Base-by-base conservation (phyloP, 2,888 invertebrate species). In the Drosophila kambysellisi region DNA sequence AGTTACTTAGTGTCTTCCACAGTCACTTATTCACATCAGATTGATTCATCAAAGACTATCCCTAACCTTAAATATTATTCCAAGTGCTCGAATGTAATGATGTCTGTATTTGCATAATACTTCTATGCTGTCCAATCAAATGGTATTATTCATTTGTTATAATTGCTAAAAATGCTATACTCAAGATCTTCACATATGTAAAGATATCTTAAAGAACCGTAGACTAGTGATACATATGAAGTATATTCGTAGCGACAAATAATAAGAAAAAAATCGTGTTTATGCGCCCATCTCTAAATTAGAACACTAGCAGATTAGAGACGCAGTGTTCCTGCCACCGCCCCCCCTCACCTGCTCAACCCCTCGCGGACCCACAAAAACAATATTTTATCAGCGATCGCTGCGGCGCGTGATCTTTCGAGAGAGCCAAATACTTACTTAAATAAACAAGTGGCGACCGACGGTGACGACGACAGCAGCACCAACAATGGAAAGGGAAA, bases 321-420 rank as follows among this genome's bases (percentile, higher is more conserved):
- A 63, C 61, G 17, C 43, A 46, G n/a, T n/a, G 30, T 3, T 9
- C 41, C 3, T 1, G 30, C 7, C 29, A 8, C 15, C 25, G 17
- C 65, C 58, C 46, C 32, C 32, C 25, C 17, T 25, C 53, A 25
- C 11, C 15, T 46, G 46, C 46, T 7, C 15, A 20, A 46, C 30
- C 30, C 25, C 65, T 29, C 30, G 52, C 41, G 50, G 50, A 52
- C 48, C 25, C 25, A 30, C 32, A 53, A 43, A 68, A 59, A 41
- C 62, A 74, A 71, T 79, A 75, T 78, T 83, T 87, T 80, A 83
- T 83, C 83, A 83, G 82, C 75, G 60, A 87, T 87, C 87, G 84
- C 75, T 73, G 75, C 75, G 82, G 83, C 83, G 83, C 83, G 83
- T 83, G 83, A 83, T 83, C 88, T 87, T 80, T 63, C 75, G 74